Base-by-base conservation (phyloP, 2,113 vertebrate genomes). In the Peromyscus polionotus region DNA sequence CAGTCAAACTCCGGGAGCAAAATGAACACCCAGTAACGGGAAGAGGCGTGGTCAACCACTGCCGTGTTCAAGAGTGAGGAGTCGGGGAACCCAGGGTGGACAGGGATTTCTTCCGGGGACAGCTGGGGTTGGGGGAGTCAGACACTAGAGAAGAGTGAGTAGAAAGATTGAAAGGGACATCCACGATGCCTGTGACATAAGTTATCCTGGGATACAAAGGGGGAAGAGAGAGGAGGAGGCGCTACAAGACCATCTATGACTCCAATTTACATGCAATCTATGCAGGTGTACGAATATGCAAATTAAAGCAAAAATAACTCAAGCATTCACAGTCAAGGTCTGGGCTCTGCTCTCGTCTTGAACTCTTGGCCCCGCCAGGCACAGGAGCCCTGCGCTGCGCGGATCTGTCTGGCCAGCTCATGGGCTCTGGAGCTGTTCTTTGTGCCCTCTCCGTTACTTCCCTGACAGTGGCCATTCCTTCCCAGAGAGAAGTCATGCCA, bases 291-390 rank as follows among this genome's bases (percentile, higher is more conserved):
- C 1, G 16, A 79, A 39, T 45, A 72, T 36, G 45, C 22, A 84
- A 26, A 94, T 63, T 70, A n/a, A 51, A 39, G 48, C 20, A 19
- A 48, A 63, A 80, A 13, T 24, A 26, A 54, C 39, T 36, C 54
- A 8, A 9, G 31, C 0, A 0, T 12, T 22, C 45, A 7, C 63
- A 20, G 28, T 22, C 45, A 12, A 65, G 81, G 8, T 45, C 20
- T 17, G 39, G 59, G 26, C 59, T 61, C 73, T 75, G n/a, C 42
- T 76, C 14, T 45, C 1, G 14, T 42, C 81, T 42, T 84, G 59
- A 84, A 65, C 39, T 45, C 81, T 28, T n/a, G 36, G 59, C 57
- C 39, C 73, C 26, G 84, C 24, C 61, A 0, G 1, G 4, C 28
- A 7, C 28, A 90, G 45, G 26, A 63, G 5, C 28, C 36, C 59